Percentiles rank a stretch among this genome's conserved stretches.
phyloP scores from a whole-genome alignment of 2,888 invertebrate species.

The Polietes domitor region DNA sequence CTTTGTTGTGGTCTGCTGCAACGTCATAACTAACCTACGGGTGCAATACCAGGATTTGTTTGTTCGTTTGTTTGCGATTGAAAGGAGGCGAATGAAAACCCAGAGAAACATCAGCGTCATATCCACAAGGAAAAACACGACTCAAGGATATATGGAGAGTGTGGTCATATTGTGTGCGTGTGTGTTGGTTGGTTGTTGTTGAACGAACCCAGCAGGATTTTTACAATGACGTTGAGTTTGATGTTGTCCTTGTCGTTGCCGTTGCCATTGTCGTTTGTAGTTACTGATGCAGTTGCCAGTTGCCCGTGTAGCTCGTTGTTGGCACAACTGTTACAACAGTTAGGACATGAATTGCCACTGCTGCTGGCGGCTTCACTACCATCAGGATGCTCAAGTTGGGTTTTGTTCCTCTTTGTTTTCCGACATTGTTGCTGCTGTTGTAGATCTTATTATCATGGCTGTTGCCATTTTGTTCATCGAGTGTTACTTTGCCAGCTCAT shows the following conservation, averaged over 20 bases:
- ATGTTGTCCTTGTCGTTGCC: neutral
- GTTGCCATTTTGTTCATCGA: conserved; percentile 45
- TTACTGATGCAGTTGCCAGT: too few relatives aligned
- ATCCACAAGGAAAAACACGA: neutral
- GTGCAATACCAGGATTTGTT: neutral
- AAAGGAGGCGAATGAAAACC: neutral
- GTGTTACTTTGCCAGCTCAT: conserved; percentile 59
- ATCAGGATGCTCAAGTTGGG: neutral
- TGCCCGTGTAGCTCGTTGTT: too few relatives aligned
- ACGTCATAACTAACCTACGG: neutral
- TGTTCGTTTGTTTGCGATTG: neutral
- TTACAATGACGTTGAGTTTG: conserved; percentile 6
- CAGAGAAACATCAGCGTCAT: too few relatives aligned
- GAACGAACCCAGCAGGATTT: conserved; percentile 18
- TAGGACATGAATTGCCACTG: neutral
- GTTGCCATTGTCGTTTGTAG: neutral
- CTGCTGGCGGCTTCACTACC: neutral
- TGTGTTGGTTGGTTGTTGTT: neutral
- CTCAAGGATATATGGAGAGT: too few relatives aligned
- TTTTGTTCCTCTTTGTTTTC: conserved; percentile 11
- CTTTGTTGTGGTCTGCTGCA: conserved; percentile 1
- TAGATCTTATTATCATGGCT: conserved; percentile 10
- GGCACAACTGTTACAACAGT: neutral
- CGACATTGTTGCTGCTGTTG: neutral
- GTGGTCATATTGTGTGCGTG: neutral